A percentile compares a stretch with the other conserved stretches of the same genome.
phyloP scores from a whole-genome alignment of 2,888 invertebrate genomes.

The Leucoma salicis region DNA sequence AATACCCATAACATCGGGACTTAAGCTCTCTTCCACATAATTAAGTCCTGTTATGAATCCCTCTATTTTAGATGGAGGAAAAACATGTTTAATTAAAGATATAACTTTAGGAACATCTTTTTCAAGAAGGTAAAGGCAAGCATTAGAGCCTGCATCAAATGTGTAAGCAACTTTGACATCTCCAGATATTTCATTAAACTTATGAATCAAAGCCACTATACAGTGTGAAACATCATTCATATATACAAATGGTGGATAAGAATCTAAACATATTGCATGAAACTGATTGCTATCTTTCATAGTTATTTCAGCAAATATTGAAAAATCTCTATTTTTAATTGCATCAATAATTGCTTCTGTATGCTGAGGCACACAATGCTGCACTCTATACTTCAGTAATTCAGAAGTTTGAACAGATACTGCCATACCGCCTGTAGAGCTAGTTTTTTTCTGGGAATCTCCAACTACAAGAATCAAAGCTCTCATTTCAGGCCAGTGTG shows the following conservation, averaged over 20 bases:
- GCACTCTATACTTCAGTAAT: constrained; percentile 88
- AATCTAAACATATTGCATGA: constrained; percentile 96
- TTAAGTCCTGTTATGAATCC: constrained; percentile 59
- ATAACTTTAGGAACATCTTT: constrained; percentile 87
- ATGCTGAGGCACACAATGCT: constrained; percentile 87
- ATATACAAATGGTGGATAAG: constrained; percentile 96
- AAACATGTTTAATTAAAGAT: constrained; percentile 85
- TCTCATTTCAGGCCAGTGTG: constrained; percentile 95
- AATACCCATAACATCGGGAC: constrained; percentile 41
- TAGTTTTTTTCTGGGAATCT: constrained; percentile 90
- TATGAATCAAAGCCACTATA: constrained; percentile 90
- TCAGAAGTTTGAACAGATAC: constrained; percentile 90
- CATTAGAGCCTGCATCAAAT: constrained; percentile 99
- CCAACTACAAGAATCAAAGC: constrained; percentile 94
- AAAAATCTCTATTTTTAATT: constrained; percentile 88
- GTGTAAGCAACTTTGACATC: constrained; percentile 93
- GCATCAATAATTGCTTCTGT: constrained; percentile 77
- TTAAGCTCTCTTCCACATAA: constrained; percentile 25
- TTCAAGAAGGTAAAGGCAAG: constrained; percentile 92
- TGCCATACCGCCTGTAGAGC: constrained; percentile 96
- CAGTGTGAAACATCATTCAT: constrained; percentile 94
- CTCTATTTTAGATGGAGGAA: constrained; percentile 83
- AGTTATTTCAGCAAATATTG: constrained; percentile 93
- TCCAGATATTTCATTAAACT: constrained; percentile 88
- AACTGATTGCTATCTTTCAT: constrained; percentile 99